Evolutionary conservation across 1,140 invertebrate species (phyloP).

Genomic region (Papilio glaucus): DNA sequence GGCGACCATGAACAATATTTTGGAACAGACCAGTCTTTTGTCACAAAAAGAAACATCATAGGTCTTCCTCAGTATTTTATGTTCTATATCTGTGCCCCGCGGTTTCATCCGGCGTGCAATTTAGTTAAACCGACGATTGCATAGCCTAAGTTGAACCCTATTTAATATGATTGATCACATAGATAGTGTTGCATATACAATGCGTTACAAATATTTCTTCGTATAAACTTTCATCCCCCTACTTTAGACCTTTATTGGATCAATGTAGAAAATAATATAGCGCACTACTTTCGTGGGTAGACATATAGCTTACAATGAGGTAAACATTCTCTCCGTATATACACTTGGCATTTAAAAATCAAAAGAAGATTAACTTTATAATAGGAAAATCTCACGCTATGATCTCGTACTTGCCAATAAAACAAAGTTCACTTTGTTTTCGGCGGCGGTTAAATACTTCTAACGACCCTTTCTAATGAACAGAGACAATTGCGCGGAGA

Average conservation of each 20-base stretch:
- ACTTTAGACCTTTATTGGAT: neutral
- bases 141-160: too few species aligned
- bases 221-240: too few species aligned
- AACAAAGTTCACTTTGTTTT: conserved; percentile 28
- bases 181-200: too few species aligned
- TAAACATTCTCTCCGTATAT: neutral
- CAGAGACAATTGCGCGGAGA: conserved; percentile 26
- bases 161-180: too few species aligned
- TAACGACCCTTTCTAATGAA: conserved; percentile 36
- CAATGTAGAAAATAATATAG: neutral
- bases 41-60: too few species aligned
- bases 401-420: neutral
- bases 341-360: neutral
- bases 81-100: too few species aligned
- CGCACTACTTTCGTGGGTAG: neutral
- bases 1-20: neutral
- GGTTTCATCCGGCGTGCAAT: too few species aligned
- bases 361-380: neutral
- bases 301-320: too few species aligned
- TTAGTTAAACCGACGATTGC: too few species aligned
- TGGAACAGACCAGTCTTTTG: neutral
- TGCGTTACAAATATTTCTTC: too few species aligned
- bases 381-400: conserved; percentile 25
- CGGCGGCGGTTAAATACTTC: conserved; percentile 28
- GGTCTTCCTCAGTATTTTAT: too few species aligned